Base-by-base conservation (phyloP, 2,797 vertebrate genomes). In the Sebastiscus albofasciatus region DNA sequence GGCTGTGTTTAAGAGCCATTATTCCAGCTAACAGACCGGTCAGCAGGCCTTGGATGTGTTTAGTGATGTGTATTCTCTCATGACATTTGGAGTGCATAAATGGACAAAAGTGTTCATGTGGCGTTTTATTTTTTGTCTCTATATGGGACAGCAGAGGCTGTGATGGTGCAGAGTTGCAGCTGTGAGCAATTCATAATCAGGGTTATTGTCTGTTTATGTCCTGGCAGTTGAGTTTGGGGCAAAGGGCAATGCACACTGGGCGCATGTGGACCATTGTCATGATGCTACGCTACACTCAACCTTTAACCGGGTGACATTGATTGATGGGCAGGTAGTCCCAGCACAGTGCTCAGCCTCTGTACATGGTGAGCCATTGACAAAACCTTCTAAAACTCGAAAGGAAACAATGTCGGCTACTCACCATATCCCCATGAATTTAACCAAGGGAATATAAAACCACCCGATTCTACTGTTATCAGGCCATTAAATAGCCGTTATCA, bases 1-100 rank as follows among this genome's bases (percentile, higher is more conserved):
- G 81, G 75, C 86, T 84, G 83, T 84, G 84, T 93, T 94, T 93
- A 91, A 88, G 93, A 92, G 89, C 90, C 88, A 93, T 92, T 89
- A 92, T 90, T 91, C 81, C 70, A 75, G 86, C 89, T 79, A 87
- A 92, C 84, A 89, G 86, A 87, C 82, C 54, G 77, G 87, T 89
- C 87, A 90, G 90, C 81, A 65, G 87, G 86, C 90, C 87, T 84
- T 87, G 89, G 89, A 87, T 87, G 86, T 91, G 86, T 86, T 86
- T 87, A 91, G 85, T 89, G 79, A 88, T 90, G 88, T 90, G 92
- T 77, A 84, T 84, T 84, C 87, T 85, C 81, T 87, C 72, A 46
- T 90, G 87, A 92, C 88, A 88, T 91, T 89, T 87, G 76, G 80
- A 90, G 79, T 85, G 77, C 75, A 83, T 89, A 88, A 93, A 90